These are phyloP conservation scores for Dasypus novemcinctus DNA, from an alignment of 2,113 vertebrate genomes.

Conservation along the genomic window DNA sequence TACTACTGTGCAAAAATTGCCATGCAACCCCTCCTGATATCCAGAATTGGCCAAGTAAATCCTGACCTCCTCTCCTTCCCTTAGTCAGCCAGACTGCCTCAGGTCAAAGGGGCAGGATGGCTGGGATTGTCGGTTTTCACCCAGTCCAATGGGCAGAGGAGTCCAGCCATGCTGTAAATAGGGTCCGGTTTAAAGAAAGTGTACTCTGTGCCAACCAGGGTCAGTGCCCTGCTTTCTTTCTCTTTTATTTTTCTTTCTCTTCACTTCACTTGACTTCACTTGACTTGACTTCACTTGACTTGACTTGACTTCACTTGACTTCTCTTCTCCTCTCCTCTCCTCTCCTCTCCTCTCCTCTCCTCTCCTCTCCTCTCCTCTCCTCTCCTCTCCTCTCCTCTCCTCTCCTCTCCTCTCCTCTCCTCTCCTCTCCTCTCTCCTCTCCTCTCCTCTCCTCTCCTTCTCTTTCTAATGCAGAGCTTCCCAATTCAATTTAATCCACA, in stretches of 20 bases:
- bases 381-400: too few species aligned
- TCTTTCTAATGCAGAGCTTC: background rate
- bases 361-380: too few species aligned
- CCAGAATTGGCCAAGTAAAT: background rate
- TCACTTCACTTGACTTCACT: too few species aligned
- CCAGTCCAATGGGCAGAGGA: fast-evolving
- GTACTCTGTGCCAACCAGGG: background rate
- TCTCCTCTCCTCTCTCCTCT: too few species aligned
- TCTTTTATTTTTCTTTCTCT: background rate
- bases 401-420: too few species aligned
- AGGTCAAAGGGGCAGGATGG: background rate
- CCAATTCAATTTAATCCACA: background rate
- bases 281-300: too few species aligned
- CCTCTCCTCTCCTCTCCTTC: too few species aligned
- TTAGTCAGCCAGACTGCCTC: background rate
- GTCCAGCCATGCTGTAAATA: background rate
- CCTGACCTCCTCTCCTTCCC: background rate
- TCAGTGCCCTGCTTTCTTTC: background rate
- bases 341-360: too few species aligned
- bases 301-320: too few species aligned
- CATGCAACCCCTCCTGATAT: background rate
- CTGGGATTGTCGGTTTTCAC: too few species aligned
- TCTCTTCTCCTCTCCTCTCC: too few species aligned
- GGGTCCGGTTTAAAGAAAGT: background rate
- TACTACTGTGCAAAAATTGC: background rate